phyloP scores from a whole-genome alignment of 2,797 vertebrate genomes.

The Pterois miles region DNA sequence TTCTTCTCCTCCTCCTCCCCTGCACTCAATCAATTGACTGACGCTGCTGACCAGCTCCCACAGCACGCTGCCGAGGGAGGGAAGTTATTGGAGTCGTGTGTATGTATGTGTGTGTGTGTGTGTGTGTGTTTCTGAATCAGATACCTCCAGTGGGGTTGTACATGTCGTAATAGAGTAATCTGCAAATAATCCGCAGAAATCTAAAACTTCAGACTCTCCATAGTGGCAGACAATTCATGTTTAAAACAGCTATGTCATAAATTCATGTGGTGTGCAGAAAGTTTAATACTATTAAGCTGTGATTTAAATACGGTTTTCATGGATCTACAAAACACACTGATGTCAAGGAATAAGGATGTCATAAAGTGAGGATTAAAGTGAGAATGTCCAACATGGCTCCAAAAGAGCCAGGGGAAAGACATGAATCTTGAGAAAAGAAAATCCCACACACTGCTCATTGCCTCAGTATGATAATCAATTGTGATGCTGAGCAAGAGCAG shows the following conservation, averaged over 20 bases:
- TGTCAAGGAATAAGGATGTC: not conserved
- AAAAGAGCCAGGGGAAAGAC: not conserved
- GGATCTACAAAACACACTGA: not conserved
- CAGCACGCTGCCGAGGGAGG: constrained; percentile 67
- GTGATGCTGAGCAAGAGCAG: no score
- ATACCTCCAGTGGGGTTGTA: constrained; percentile 37
- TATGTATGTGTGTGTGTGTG: constrained; percentile 30
- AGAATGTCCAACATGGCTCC: not conserved
- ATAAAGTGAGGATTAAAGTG: not conserved
- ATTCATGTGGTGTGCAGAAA: not conserved
- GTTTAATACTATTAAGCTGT: not conserved
- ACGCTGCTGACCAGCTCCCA: constrained; percentile 75
- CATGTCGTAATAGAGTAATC: constrained; percentile 35
- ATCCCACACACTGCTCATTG: no score
- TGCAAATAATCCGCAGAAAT: constrained; percentile 29
- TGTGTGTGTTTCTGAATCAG: constrained; percentile 28
- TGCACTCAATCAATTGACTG: constrained; percentile 76
- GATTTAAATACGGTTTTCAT: not conserved
- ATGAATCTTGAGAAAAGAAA: no score
- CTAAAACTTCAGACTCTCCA: not conserved
- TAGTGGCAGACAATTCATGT: not conserved
- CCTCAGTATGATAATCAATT: no score
- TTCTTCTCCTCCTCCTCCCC: constrained; percentile 63
- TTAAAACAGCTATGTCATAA: not conserved
- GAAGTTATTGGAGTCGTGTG: constrained; percentile 73